Conservation (phyloP, 2,113 vertebrate species). For the Chlorodrepanis virens region DNA sequence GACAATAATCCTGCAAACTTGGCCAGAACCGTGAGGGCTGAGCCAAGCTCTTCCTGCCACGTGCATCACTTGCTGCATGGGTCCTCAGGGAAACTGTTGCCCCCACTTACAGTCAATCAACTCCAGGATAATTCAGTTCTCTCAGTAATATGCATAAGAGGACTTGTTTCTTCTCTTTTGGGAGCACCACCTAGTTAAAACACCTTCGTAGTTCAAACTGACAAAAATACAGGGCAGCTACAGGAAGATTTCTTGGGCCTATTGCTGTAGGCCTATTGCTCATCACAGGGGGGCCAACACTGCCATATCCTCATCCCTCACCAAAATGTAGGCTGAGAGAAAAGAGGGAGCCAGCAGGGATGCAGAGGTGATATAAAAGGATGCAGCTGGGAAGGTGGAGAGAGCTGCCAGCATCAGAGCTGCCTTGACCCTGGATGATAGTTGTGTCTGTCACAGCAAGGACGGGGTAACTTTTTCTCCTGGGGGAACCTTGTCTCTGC, state of each 20-base stretch:
- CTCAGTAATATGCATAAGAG: background rate
- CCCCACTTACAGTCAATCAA: background rate
- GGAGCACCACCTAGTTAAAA: background rate
- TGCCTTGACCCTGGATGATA: background rate
- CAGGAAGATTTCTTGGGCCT: background rate
- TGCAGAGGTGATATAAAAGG: background rate
- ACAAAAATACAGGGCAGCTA: background rate
- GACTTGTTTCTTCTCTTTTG: background rate
- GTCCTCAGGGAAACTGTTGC: background rate
- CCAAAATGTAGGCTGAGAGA: background rate
- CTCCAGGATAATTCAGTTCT: background rate
- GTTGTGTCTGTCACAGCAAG: background rate
- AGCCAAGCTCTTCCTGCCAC: background rate
- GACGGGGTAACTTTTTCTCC: fast-evolving
- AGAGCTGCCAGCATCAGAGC: background rate
- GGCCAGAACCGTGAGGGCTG: fast-evolving
- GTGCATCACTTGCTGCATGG: background rate
- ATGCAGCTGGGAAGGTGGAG: background rate
- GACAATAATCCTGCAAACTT: background rate
- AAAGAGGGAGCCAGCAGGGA: background rate
- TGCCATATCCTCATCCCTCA: background rate
- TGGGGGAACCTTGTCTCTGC: background rate
- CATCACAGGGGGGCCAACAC: fast-evolving
- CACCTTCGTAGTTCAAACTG: fast-evolving
- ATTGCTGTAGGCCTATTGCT: background rate